Conservation (phyloP, 2,113 vertebrate species). For the Neopipo cinnamomea region DNA sequence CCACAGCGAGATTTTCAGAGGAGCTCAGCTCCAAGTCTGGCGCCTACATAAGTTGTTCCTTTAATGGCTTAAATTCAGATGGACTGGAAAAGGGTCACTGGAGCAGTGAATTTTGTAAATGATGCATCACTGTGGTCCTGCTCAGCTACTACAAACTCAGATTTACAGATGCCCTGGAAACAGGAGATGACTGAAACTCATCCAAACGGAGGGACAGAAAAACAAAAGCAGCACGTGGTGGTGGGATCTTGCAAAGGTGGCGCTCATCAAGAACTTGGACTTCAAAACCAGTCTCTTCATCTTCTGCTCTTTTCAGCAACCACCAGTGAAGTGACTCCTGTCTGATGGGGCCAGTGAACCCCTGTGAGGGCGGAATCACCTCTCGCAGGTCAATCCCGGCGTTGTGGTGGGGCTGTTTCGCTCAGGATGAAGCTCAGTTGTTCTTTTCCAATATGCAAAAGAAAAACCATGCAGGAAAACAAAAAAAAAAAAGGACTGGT, state of each 20-base stretch:
- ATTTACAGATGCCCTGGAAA: background rate
- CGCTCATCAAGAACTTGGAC: background rate
- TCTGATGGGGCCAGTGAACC: background rate
- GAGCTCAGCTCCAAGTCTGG: background rate
- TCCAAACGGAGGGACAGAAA: background rate
- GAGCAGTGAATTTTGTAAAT: background rate
- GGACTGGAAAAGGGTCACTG: fast-evolving
- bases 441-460: background rate
- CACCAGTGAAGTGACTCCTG: background rate
- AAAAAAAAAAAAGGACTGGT: background rate
- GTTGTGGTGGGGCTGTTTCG: background rate
- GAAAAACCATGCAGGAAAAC: background rate
- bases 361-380: background rate
- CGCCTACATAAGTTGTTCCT: background rate
- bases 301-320: background rate
- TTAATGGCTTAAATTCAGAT: background rate
- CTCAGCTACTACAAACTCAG: background rate
- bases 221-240: background rate
- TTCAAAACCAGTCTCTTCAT: background rate
- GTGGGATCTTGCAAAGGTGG: background rate
- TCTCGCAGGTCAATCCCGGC: background rate
- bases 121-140: background rate
- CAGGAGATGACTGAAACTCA: background rate
- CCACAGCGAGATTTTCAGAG: background rate
- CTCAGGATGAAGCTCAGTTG: background rate